Percentiles rank a stretch among this genome's conserved stretches.
These are phyloP conservation scores for Enteromius argenteus DNA, from an alignment of 2,797 vertebrate genomes.

Conservation along the genomic window DNA sequence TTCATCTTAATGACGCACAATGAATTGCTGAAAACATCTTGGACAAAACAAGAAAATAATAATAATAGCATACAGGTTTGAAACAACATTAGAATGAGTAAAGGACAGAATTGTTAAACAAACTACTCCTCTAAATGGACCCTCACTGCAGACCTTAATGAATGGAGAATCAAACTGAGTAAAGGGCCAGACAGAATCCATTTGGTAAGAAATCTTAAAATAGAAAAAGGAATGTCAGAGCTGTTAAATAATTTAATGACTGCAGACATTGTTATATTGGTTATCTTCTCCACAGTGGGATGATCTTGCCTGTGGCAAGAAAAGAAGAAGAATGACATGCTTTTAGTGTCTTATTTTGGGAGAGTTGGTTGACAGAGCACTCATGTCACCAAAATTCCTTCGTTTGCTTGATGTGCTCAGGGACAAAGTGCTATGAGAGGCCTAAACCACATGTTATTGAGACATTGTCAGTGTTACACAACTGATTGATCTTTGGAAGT, in stretches of 20 bases:
- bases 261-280: slow-evolving; percentile 52
- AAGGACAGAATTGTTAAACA: background rate
- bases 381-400: slow-evolving; percentile 12
- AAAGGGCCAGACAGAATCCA: slow-evolving; percentile 55
- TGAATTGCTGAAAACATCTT: background rate
- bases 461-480: background rate
- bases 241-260: slow-evolving; percentile 59
- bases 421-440: background rate
- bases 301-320: slow-evolving; percentile 30
- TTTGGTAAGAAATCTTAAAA: slow-evolving; percentile 61
- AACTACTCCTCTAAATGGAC: slow-evolving; percentile 9
- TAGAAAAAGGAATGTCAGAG: slow-evolving; percentile 55
- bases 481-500: background rate
- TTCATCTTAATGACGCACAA: background rate
- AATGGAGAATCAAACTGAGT: slow-evolving; percentile 39
- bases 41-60: background rate
- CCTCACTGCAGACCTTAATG: slow-evolving; percentile 29
- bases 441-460: background rate
- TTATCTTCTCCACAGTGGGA: slow-evolving; percentile 43
- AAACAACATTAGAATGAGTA: background rate
- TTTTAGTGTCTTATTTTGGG: slow-evolving; percentile 19
- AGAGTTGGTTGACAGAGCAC: slow-evolving; percentile 20
- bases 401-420: background rate
- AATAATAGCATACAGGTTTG: background rate
- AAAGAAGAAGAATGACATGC: slow-evolving; percentile 36